phyloP scores from a whole-genome alignment of 1,140 invertebrate species.

The Drosophila burlai region DNA sequence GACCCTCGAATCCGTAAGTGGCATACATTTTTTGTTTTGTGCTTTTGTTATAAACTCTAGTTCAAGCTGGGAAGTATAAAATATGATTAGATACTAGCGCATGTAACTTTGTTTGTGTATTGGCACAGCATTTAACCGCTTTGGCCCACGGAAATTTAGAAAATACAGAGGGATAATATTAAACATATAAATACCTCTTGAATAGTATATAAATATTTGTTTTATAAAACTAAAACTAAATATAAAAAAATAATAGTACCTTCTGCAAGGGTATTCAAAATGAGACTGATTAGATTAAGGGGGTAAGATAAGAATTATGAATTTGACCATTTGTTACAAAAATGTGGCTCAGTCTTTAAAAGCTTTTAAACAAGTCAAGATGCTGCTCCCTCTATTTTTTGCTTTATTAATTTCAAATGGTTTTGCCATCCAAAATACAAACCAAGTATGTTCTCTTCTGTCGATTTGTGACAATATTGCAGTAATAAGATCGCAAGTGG shows the following conservation, averaged over 20 bases:
- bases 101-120: too few species aligned
- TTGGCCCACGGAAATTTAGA: too few species aligned
- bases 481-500: background rate
- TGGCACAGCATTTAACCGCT: too few species aligned
- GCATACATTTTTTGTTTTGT: too few species aligned
- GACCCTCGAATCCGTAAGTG: too few species aligned
- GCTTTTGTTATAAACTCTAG: too few species aligned
- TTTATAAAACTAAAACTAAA: too few species aligned
- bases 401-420: background rate
- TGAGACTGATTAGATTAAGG: background rate
- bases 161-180: too few species aligned
- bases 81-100: too few species aligned
- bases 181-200: too few species aligned
- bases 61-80: too few species aligned
- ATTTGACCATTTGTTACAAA: background rate
- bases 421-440: background rate
- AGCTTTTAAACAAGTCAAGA: background rate
- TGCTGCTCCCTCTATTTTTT: background rate
- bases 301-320: background rate
- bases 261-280: background rate
- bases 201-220: too few species aligned
- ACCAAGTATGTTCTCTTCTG: background rate
- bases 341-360: background rate
- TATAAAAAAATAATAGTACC: background rate
- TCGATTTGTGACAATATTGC: slow-evolving; percentile 7